A percentile compares a stretch with the other conserved stretches of the same genome.
These are phyloP conservation scores for Mionectes olivaceus DNA, from an alignment of 2,797 vertebrate genomes.

Conservation along the genomic window DNA sequence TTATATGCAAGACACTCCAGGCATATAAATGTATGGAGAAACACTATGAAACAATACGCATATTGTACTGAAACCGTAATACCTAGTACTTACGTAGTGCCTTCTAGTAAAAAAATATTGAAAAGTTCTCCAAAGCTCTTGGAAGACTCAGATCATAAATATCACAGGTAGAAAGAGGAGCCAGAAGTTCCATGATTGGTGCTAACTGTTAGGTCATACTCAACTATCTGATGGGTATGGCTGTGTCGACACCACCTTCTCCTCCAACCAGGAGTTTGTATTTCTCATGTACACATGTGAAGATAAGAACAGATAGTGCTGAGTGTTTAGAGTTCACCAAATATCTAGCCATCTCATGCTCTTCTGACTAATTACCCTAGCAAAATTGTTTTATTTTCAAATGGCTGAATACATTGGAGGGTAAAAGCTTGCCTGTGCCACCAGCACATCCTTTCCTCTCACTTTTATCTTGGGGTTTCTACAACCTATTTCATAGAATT, in stretches of 20 bases:
- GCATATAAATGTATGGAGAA: not conserved
- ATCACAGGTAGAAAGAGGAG: not conserved
- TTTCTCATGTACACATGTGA: rapidly evolving
- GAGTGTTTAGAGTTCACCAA: not conserved
- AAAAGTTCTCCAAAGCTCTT: not conserved
- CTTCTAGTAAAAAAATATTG: not conserved
- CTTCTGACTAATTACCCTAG: not conserved
- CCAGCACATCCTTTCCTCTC: not conserved
- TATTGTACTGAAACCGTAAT: not conserved
- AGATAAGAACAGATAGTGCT: not conserved
- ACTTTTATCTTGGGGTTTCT: not conserved
- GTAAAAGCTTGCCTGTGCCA: not conserved
- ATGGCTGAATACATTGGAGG: not conserved
- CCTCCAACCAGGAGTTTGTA: not conserved
- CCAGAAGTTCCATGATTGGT: rapidly evolving
- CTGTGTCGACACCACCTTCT: not conserved
- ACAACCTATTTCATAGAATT: not conserved
- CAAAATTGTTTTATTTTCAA: constrained; percentile 5
- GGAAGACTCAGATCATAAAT: not conserved
- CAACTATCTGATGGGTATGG: not conserved
- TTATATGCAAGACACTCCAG: not conserved
- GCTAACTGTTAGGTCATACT: not conserved
- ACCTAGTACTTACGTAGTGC: rapidly evolving
- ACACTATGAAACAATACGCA: not conserved
- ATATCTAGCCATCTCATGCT: not conserved